Percentiles rank a stretch among this genome's conserved stretches.
These are phyloP conservation scores for Bhutanitis thaidina DNA, from an alignment of 2,888 invertebrate genomes.

Conservation along the genomic window DNA sequence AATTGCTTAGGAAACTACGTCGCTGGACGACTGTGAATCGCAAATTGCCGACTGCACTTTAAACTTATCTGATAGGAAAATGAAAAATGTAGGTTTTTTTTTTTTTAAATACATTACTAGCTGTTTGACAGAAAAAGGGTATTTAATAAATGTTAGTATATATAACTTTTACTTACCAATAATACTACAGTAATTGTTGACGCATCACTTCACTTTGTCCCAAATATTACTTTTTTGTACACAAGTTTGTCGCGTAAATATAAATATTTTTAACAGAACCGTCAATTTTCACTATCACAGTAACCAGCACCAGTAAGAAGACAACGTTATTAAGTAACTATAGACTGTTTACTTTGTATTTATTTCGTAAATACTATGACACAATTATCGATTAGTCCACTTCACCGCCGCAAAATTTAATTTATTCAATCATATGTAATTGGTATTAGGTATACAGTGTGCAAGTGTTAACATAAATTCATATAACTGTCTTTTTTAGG, in stretches of 20 bases:
- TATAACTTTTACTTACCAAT: conserved; percentile 20
- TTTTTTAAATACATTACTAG: neutral
- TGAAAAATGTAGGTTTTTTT: conserved; percentile 1
- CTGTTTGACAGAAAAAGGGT: neutral
- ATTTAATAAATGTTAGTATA: too few relatives aligned
- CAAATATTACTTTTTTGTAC: conserved; percentile 3
- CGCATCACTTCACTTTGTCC: conserved; percentile 11
- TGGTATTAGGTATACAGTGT: conserved; percentile 1
- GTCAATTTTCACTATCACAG: conserved; percentile 18
- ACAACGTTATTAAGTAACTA: neutral
- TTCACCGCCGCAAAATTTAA: conserved; percentile 17
- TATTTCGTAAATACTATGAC: conserved; percentile 19
- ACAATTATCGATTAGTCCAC: conserved; percentile 24
- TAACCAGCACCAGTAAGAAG: conserved; percentile 10
- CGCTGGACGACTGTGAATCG: conserved; percentile 2
- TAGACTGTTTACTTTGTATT: conserved; percentile 2
- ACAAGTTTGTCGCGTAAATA: conserved; percentile 16
- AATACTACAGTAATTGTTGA: neutral
- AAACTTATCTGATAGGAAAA: conserved; percentile 2
- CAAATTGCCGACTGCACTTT: neutral
- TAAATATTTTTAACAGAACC: neutral
- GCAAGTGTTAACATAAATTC: conserved; percentile 13
- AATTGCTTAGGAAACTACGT: conserved; percentile 32
- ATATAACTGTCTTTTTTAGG: conserved; percentile 29
- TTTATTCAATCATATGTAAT: conserved; percentile 21